phyloP scores from a whole-genome alignment of 2,113 vertebrate species.

The Pluvialis apricaria region DNA sequence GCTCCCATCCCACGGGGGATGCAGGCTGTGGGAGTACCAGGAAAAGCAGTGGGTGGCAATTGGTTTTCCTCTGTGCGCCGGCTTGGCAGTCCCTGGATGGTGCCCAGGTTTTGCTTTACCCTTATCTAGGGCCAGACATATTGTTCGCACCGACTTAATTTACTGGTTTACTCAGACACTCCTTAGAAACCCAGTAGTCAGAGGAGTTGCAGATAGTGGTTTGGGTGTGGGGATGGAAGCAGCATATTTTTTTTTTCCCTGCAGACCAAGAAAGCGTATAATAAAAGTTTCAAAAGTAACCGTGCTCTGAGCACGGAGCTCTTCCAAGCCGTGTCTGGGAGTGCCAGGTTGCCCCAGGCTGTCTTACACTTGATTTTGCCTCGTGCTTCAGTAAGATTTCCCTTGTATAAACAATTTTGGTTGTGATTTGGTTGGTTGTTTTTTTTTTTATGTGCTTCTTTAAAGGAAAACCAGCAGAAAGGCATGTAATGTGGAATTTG shows the following conservation, averaged over 20 bases:
- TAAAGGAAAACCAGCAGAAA: background rate
- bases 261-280: background rate
- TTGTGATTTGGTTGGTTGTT: background rate
- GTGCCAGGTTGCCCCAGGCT: background rate
- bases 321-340: slow-evolving; percentile 33
- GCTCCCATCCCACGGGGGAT: background rate
- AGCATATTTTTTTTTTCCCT: background rate
- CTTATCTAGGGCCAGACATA: slow-evolving; percentile 69
- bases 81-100: slow-evolving; percentile 56
- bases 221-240: slow-evolving; percentile 65
- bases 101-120: slow-evolving; percentile 62
- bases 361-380: slow-evolving; percentile 42
- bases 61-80: slow-evolving; percentile 8
- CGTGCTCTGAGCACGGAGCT: background rate
- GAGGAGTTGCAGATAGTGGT: slow-evolving; percentile 56
- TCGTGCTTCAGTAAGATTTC: background rate
- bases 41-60: slow-evolving; percentile 51
- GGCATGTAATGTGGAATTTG: fast-evolving
- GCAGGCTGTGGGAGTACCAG: background rate
- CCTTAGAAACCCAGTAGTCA: slow-evolving; percentile 64
- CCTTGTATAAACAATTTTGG: slow-evolving; percentile 17
- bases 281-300: slow-evolving; percentile 39
- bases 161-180: slow-evolving; percentile 66
- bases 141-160: slow-evolving; percentile 38
- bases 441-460: background rate